A percentile compares a stretch with the other conserved stretches of the same genome.
These are phyloP conservation scores for Phymatocera aterrima DNA, from an alignment of 2,888 invertebrate species.

Conservation along the genomic window DNA sequence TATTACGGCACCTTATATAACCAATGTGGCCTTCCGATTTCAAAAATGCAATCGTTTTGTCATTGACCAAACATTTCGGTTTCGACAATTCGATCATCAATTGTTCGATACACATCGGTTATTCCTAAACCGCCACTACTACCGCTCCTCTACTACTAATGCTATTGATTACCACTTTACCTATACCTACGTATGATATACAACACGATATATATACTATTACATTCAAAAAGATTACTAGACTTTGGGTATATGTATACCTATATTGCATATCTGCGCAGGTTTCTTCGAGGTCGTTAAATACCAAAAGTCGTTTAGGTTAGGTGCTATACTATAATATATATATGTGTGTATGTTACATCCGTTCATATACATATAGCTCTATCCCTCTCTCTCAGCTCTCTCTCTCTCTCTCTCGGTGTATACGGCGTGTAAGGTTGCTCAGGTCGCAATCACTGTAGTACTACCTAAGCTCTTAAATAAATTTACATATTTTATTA, in stretches of 20 bases:
- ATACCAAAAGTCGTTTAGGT: constrained; percentile 19
- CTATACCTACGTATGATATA: too few species aligned
- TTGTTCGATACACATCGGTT: not conserved
- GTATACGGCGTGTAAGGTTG: not conserved
- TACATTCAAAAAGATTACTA: too few species aligned
- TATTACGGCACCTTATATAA: constrained; percentile 33
- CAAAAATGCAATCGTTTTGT: constrained; percentile 7
- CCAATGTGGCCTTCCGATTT: constrained; percentile 13
- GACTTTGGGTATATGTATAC: too few species aligned
- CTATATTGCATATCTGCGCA: not conserved
- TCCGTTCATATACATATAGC: too few species aligned
- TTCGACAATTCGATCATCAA: not conserved
- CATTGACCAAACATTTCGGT: not conserved
- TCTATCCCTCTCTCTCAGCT: not conserved
- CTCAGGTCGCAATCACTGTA: constrained; percentile 1
- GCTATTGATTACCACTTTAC: too few species aligned
- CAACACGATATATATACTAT: too few species aligned
- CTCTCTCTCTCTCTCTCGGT: not conserved
- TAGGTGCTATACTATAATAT: not conserved
- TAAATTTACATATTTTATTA: constrained; percentile 14
- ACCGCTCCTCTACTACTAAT: too few species aligned
- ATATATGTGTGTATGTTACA: too few species aligned
- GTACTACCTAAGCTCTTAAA: constrained; percentile 3
- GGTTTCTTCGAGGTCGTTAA: constrained; percentile 19
- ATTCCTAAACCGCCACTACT: not conserved